Evolutionary conservation across 2,888 invertebrate species (phyloP).

Genomic region (Agrilus cyanescens): DNA sequence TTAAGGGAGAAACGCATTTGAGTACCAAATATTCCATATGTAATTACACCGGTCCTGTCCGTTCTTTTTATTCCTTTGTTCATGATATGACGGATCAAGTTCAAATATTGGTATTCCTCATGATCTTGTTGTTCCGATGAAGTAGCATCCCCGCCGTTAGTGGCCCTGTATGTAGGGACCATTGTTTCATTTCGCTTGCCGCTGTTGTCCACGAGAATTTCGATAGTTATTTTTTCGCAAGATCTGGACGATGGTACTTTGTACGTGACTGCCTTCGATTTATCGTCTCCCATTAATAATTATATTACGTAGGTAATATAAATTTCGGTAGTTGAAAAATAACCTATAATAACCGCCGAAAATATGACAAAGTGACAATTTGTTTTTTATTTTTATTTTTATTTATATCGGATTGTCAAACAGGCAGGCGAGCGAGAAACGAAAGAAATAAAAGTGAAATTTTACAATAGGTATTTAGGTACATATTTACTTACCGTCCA

Average conservation of each 20-base stretch:
- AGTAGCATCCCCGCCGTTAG: background rate
- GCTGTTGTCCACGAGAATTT: conserved; percentile 17
- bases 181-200: conserved; percentile 7
- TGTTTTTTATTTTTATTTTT: too few relatives aligned
- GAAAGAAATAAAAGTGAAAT: too few relatives aligned
- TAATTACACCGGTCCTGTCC: conserved; percentile 86
- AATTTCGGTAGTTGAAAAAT: too few relatives aligned
- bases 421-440: too few relatives aligned
- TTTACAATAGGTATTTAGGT: too few relatives aligned
- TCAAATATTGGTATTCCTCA: conserved; percentile 66
- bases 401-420: too few relatives aligned
- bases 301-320: too few relatives aligned
- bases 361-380: too few relatives aligned
- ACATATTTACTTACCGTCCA: conserved; percentile 84
- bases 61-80: conserved; percentile 47
- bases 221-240: conserved; percentile 17
- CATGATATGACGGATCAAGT: conserved; percentile 52
- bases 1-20: conserved; percentile 75
- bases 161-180: background rate
- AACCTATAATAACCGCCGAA: too few relatives aligned
- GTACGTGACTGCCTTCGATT: too few relatives aligned
- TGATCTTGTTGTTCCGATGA: conserved; percentile 17
- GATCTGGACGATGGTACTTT: background rate
- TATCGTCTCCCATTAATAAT: too few relatives aligned
- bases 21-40: conserved; percentile 77